Percentiles rank a stretch among this genome's conserved stretches.
Conservation (phyloP, 2,888 invertebrate genomes). For the Agrilus mali region DNA sequence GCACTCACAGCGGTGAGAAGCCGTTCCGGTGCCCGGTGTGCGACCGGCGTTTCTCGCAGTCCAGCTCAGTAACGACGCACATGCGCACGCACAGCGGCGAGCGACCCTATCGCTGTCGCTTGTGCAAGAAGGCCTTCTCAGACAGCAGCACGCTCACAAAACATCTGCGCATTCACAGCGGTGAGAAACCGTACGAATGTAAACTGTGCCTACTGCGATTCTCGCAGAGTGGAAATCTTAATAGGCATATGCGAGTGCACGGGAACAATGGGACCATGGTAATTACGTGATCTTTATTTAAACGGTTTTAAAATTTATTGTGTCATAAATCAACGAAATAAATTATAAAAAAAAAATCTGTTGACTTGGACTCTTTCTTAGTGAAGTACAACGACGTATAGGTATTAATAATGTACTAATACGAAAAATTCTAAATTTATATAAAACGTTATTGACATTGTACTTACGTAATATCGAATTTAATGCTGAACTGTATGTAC, state of each 20-base stretch:
- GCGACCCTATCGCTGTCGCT: constrained; percentile 82
- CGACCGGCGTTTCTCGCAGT: constrained; percentile 91
- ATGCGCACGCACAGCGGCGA: constrained; percentile 99
- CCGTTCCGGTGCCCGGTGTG: constrained; percentile 97
- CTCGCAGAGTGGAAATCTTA: constrained; percentile 96
- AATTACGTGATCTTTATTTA: constrained; percentile 13
- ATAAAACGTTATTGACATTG: no score
- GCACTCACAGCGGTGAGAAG: constrained; percentile 95
- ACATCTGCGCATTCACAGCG: constrained; percentile 82
- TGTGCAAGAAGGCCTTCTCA: constrained; percentile 97
- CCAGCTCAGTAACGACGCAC: constrained; percentile 93
- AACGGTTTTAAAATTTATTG: not conserved
- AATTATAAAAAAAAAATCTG: no score
- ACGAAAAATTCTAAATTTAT: no score
- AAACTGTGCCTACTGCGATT: constrained; percentile 91
- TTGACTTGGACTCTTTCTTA: no score
- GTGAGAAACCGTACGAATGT: constrained; percentile 97
- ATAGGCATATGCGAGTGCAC: constrained; percentile 98
- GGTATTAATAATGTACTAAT: no score
- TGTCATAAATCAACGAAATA: no score
- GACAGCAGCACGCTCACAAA: constrained; percentile 98
- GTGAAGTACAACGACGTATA: no score
- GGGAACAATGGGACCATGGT: constrained; percentile 38
- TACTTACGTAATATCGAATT: no score
- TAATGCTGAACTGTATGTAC: no score